phyloP scores from a whole-genome alignment of 2,113 vertebrate genomes.

The Melanerpes formicivorus region DNA sequence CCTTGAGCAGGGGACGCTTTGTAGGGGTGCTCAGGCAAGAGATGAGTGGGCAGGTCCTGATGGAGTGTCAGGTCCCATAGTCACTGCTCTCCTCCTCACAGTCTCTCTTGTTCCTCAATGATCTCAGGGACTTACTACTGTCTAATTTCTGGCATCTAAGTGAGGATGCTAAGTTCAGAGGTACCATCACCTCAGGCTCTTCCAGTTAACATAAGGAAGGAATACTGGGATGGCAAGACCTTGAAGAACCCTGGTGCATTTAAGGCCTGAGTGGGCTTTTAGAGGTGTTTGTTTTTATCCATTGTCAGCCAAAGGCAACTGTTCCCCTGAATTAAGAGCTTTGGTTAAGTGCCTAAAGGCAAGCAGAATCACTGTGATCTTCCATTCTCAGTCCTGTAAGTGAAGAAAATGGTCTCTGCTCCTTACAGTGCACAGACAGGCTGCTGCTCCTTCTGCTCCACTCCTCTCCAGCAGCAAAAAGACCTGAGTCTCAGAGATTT shows the following conservation, averaged over 20 bases:
- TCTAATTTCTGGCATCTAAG: neutral
- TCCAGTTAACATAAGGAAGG: neutral
- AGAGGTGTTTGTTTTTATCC: neutral
- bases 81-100: neutral
- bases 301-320: neutral
- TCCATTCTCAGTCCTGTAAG: neutral
- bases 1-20: accelerated
- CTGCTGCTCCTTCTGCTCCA: neutral
- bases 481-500: neutral
- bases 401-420: neutral
- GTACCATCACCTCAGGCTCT: neutral
- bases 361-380: neutral
- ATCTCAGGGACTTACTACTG: accelerated
- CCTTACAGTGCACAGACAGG: neutral
- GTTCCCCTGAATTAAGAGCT: neutral
- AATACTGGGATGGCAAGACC: neutral
- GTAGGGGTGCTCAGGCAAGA: neutral
- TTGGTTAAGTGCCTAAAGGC: neutral
- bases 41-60: neutral
- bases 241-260: neutral
- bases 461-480: accelerated
- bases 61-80: accelerated
- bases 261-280: neutral
- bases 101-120: neutral
- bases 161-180: neutral